Evolutionary conservation across 2,113 vertebrate species (phyloP).

Genomic region (Nothobranchius furzeri): DNA sequence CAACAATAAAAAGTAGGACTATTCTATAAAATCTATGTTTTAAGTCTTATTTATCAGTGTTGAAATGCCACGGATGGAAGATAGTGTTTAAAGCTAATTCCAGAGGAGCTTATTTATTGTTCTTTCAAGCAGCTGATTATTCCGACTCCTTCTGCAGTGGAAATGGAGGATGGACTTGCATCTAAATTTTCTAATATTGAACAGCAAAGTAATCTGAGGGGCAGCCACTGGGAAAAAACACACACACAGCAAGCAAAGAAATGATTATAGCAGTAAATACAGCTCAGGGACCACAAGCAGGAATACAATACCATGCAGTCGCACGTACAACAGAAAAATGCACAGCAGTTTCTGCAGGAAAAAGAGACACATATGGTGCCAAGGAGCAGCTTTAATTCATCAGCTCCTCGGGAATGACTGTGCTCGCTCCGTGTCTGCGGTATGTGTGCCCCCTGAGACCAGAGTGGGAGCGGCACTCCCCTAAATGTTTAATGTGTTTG

Average conservation of each 20-base stretch:
- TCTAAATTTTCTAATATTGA: conserved; percentile 52
- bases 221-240: conserved; percentile 40
- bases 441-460: conserved; percentile 43
- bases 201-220: conserved; percentile 39
- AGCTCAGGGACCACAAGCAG: not conserved
- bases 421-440: conserved; percentile 53
- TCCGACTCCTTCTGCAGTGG: conserved; percentile 33
- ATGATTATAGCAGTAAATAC: conserved; percentile 38
- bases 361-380: conserved; percentile 17
- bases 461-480: conserved; percentile 38
- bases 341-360: not conserved
- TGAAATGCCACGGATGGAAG: conserved; percentile 2
- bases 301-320: not conserved
- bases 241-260: conserved; percentile 29
- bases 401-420: conserved; percentile 29
- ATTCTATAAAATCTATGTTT: no score
- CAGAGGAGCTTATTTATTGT: conserved; percentile 42
- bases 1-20: no score
- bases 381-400: conserved; percentile 34
- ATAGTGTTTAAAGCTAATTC: conserved; percentile 27
- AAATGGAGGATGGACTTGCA: conserved; percentile 36
- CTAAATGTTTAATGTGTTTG: conserved; percentile 74
- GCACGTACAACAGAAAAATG: not conserved
- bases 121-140: conserved; percentile 48
- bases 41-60: no score